Conservation (phyloP, 2,888 invertebrate species). For the Sinohyriopsis cumingii region DNA sequence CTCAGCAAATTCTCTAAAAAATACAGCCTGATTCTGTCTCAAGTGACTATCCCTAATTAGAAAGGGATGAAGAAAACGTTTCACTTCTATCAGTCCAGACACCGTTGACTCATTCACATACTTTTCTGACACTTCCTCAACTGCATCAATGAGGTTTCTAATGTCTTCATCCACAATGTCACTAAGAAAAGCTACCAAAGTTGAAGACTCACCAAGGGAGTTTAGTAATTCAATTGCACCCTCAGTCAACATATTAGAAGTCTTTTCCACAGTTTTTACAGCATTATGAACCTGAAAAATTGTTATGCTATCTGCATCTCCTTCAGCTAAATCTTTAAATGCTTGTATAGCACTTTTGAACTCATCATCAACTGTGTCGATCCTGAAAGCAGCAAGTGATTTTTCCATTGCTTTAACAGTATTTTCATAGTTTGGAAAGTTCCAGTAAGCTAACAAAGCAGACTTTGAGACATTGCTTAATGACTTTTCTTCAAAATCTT, state of each 20-base stretch:
- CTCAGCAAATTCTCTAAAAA: constrained; percentile 6
- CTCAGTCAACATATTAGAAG: constrained; percentile 10
- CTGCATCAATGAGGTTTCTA: constrained; percentile 48
- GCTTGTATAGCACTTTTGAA: constrained; percentile 22
- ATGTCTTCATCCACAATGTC: constrained; percentile 41
- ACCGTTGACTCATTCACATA: constrained; percentile 47
- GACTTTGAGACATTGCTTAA: too few relatives aligned
- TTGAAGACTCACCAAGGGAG: constrained; percentile 16
- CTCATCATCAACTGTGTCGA: constrained; percentile 3
- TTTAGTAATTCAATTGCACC: constrained; percentile 23
- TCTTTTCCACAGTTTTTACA: constrained; percentile 16
- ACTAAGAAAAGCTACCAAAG: constrained; percentile 32
- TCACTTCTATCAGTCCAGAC: constrained; percentile 41
- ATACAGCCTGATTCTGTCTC: not conserved
- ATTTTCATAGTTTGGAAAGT: too few relatives aligned
- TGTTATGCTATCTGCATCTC: constrained; percentile 6
- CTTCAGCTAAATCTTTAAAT: constrained; percentile 15
- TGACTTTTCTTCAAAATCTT: too few relatives aligned
- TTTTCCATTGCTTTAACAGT: too few relatives aligned
- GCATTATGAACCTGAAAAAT: constrained; percentile 17
- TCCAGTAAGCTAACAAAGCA: too few relatives aligned
- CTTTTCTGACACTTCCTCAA: constrained; percentile 50
- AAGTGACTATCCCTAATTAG: constrained; percentile 10
- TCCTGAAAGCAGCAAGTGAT: too few relatives aligned
- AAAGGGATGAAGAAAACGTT: constrained; percentile 34